These are phyloP conservation scores for Passerculus sandwichensis DNA, from an alignment of 2,797 vertebrate genomes.

Conservation along the genomic window DNA sequence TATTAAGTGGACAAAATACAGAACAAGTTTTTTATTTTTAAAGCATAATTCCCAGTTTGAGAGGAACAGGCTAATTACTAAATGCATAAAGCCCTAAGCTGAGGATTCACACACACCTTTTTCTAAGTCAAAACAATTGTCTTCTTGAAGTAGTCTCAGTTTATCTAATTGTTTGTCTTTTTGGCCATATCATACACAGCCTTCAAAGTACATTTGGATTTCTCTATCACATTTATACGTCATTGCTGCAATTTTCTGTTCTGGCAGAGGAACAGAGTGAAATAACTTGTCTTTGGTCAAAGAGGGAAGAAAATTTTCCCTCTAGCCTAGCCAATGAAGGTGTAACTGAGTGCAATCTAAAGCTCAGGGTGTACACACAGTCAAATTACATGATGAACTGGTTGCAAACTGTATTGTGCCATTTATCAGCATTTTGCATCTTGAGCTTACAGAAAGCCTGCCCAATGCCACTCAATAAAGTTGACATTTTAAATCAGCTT, in stretches of 20 bases:
- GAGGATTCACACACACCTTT: background rate
- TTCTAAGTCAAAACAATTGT: background rate
- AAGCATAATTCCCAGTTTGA: background rate
- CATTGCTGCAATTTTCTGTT: background rate
- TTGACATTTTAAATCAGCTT: conserved; percentile 5
- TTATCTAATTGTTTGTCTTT: background rate
- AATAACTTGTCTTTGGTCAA: background rate
- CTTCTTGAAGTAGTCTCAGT: background rate
- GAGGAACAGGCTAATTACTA: background rate
- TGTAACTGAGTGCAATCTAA: background rate
- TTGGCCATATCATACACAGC: background rate
- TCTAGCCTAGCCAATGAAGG: background rate
- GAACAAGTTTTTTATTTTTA: background rate
- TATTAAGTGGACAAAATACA: background rate
- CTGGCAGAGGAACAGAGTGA: background rate
- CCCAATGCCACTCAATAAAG: background rate
- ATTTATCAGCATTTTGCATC: background rate
- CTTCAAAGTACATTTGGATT: background rate
- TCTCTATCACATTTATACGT: background rate
- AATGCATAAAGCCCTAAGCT: background rate
- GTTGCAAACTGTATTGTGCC: background rate
- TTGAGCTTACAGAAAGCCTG: background rate
- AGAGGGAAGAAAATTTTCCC: background rate
- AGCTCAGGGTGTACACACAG: rapidly evolving
- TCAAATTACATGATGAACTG: background rate